Evolutionary conservation across 35 echinoderm and acorn worm genomes (phyloP), one percentile per base, ranked within the genome.

Genomic region (Apostichopus parvimensis): DNA sequence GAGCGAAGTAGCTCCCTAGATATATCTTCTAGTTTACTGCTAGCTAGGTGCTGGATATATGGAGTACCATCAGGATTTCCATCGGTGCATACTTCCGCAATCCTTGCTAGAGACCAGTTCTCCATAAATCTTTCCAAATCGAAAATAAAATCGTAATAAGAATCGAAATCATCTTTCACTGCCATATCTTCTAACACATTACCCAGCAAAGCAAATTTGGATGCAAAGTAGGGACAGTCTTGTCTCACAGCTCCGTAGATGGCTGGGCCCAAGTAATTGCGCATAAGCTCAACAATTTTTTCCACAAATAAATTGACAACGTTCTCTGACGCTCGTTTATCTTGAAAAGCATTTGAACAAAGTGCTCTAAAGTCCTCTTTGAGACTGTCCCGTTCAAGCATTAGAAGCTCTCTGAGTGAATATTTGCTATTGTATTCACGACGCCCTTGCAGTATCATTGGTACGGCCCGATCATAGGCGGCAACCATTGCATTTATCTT

Each of bases 171-270:
- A 17, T 88, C 66, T 54, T 56, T 88, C 53, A 8, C 2, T 8
- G 59, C 86, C 22, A 88, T 88, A 24, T 88, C 86, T 23, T 88
- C 58, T 10, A 88, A 88, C 4, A 88, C 22, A 88, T 22, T 4
- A 8, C 86, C 86, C 0, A 88, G 4, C 26, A 73, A 9, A 5
- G 58, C 13, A 73, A 88, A 88, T 60, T 88, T 88, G 58, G 25
- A 53, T 5, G 52, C 12, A 60, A 73, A 88, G 1, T 22, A 88
- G 5, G 58, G 60, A 52, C 65, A 53, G 1, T 7, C 8, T 18
- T 88, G 56, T 53, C 86, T 18, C 2, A 88, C 21, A 9, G 58
- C 20, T 71, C 34, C 21, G 14, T 88, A 88, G 10, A 88, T 88
- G 3, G 86, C 58, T 4, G 65, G 58, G 18, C 86, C 86, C 6